Base-by-base conservation (phyloP, 2,113 vertebrate genomes). In the Tinamus guttatus region DNA sequence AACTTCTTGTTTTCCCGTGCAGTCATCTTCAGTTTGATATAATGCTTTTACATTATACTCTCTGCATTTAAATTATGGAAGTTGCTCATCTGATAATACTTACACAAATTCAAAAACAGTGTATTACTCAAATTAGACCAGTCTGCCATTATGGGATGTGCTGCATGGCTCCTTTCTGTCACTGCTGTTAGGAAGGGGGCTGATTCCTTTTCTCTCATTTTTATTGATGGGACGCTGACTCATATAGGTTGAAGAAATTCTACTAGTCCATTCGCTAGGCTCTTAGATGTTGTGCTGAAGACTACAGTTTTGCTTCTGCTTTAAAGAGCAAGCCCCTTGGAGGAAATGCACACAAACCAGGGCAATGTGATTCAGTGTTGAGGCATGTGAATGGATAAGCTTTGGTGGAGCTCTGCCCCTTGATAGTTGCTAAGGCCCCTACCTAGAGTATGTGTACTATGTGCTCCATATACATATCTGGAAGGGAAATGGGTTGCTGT, bases 91-190 rank as follows among this genome's bases (percentile, higher is more conserved):
- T 80, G 58, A 40, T 89, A 25, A 22, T 64, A 69, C 64, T 79
- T 74, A 88, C 67, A 78, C 38, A 86, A 88, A 51, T 67, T 86
- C 43, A 54, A 34, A 86, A 75, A 1, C 34, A 75, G 60, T 36
- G 36, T 91, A 21, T 93, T 91, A 81, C 71, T 40, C 43, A 62
- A 78, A 91, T 86, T 63, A 94, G 52, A 58, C 41, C 67, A 84
- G 43, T 63, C 12, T 32, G 0, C 65, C 14, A 25, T 54, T 38
- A 68, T 68, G 60, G 77, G 74, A 65, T 56, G 71, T 75, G 89
- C 81, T 93, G 89, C 88, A 7, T 59, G 63, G 21, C 65, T 36
- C 71, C 71, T 82, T 93, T 92, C 88, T 91, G 78, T 89, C 90
- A 82, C 59, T 49, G 14, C 64, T 60, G 4, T 71, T 95, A 67